Percentiles rank a stretch among this genome's conserved stretches.
Evolutionary conservation across 2,797 vertebrate species (phyloP).

Genomic region (Tympanoctomys barrerae): DNA sequence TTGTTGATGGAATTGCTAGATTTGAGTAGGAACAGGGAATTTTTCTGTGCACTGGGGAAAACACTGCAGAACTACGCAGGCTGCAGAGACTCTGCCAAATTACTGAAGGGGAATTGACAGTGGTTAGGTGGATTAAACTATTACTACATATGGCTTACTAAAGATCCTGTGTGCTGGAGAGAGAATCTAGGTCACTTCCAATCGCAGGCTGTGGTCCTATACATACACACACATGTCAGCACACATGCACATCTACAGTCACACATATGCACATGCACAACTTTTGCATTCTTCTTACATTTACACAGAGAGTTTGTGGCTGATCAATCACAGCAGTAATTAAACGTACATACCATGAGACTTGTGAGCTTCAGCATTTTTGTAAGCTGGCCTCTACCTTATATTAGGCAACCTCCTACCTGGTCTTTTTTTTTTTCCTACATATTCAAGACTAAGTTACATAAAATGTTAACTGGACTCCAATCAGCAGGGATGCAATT

Average conservation of each 20-base stretch:
- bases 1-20: conserved; percentile 67
- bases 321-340: neutral
- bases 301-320: neutral
- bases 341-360: neutral
- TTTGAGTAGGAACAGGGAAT: conserved; percentile 36
- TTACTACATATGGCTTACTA: conserved; percentile 23
- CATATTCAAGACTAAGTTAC: conserved; percentile 22
- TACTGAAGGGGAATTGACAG: neutral
- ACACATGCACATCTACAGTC: neutral
- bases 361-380: conserved; percentile 24
- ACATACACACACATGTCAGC: neutral
- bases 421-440: neutral
- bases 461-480: neutral
- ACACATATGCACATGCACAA: neutral
- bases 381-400: neutral
- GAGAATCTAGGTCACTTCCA: conserved; percentile 65
- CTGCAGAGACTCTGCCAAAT: conserved; percentile 23
- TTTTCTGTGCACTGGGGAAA: neutral
- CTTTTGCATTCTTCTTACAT: neutral
- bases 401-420: neutral
- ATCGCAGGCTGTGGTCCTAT: neutral
- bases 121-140: conserved; percentile 56
- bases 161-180: neutral
- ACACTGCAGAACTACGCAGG: neutral
- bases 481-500: neutral